phyloP scores from a whole-genome alignment of 2,888 invertebrate species.

The Pseudococcus viburni region DNA sequence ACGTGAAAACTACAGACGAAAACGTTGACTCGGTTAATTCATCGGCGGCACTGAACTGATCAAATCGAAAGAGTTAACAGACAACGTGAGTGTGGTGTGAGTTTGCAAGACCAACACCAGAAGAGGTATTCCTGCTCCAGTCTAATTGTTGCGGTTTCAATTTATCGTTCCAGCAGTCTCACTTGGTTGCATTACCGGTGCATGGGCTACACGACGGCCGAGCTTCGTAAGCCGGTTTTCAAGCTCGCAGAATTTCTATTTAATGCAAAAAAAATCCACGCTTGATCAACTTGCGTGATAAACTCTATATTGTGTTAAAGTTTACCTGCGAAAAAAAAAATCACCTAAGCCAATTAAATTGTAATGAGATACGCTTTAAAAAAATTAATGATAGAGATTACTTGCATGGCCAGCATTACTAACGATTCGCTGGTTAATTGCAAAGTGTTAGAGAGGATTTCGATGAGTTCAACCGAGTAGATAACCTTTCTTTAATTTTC shows the following conservation, averaged over 20 bases:
- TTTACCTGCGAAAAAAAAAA: slow-evolving; percentile 34
- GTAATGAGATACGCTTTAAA: neutral
- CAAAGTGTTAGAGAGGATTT: neutral
- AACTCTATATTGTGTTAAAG: slow-evolving; percentile 13
- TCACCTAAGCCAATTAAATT: slow-evolving; percentile 20
- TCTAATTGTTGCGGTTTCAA: slow-evolving; percentile 65
- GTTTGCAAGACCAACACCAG: slow-evolving; percentile 45
- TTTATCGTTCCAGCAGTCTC: slow-evolving; percentile 62
- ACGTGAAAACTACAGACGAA: slow-evolving; percentile 35
- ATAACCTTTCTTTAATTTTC: neutral
- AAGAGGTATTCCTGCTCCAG: slow-evolving; percentile 60
- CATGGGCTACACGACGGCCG: slow-evolving; percentile 10
- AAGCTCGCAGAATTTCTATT: slow-evolving; percentile 55
- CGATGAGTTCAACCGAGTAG: neutral
- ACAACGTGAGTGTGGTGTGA: slow-evolving; percentile 49
- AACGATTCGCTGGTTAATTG: neutral
- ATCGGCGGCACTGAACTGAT: slow-evolving; percentile 50
- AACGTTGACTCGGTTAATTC: slow-evolving; percentile 38
- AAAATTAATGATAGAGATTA: slow-evolving; percentile 15
- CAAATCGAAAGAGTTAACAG: slow-evolving; percentile 49
- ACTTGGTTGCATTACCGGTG: slow-evolving; percentile 62
- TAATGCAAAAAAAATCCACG: slow-evolving; percentile 55
- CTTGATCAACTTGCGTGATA: slow-evolving; percentile 52
- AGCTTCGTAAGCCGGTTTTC: slow-evolving; percentile 60
- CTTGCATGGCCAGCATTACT: neutral